A percentile compares a stretch with the other conserved stretches of the same genome.
These are phyloP conservation scores for Esperia sulphurella DNA, from an alignment of 2,888 invertebrate species.

Conservation along the genomic window DNA sequence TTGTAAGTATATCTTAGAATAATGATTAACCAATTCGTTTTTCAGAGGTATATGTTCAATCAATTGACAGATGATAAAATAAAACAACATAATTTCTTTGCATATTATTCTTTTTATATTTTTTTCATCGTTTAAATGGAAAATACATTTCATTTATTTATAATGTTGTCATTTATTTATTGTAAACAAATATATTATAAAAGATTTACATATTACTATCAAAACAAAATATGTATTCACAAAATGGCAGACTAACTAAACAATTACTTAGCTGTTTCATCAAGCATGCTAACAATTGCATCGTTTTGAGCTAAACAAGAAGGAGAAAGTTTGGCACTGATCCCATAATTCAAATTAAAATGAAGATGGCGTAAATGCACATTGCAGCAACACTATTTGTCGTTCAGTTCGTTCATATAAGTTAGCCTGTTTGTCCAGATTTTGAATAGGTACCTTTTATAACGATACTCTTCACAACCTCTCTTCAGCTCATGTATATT, in stretches of 20 bases:
- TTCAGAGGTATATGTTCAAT: too few relatives aligned
- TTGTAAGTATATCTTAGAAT: too few relatives aligned
- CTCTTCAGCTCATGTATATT: constrained; percentile 67
- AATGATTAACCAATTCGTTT: too few relatives aligned
- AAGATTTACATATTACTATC: constrained; percentile 80
- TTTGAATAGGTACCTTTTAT: constrained; percentile 78
- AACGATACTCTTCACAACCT: constrained; percentile 75
- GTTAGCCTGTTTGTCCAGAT: constrained; percentile 75
- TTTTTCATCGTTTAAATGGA: constrained; percentile 80
- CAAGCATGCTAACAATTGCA: constrained; percentile 78
- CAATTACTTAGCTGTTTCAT: constrained; percentile 74
- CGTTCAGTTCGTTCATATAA: constrained; percentile 37
- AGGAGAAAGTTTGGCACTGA: constrained; percentile 79
- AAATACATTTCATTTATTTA: constrained; percentile 79
- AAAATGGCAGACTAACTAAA: constrained; percentile 80
- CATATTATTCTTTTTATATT: constrained; percentile 80
- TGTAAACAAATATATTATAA: constrained; percentile 80
- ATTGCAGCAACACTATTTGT: constrained; percentile 70
- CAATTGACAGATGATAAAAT: constrained; percentile 38
- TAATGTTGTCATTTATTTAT: constrained; percentile 79
- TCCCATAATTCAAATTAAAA: constrained; percentile 72
- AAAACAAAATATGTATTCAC: constrained; percentile 76
- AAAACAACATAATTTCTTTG: constrained; percentile 72
- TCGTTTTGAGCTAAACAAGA: constrained; percentile 78
- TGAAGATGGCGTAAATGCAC: constrained; percentile 75